Conservation (phyloP, 2,888 invertebrate genomes). For the Noctua janthe region DNA sequence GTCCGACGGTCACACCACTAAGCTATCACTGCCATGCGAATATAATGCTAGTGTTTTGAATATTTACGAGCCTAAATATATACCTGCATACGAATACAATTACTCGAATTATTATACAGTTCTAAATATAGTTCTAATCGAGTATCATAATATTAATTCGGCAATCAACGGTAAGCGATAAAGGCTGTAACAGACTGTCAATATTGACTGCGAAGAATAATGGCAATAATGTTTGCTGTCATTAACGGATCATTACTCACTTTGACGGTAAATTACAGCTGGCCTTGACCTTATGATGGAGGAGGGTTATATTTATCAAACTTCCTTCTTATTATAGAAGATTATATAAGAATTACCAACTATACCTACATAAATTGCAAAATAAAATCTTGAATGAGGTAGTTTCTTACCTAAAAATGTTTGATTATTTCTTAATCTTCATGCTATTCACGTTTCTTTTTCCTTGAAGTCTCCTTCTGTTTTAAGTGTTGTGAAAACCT, state of each 20-base stretch:
- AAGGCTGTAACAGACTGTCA: slow-evolving; percentile 46
- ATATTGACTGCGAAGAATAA: slow-evolving; percentile 57
- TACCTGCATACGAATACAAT: background rate
- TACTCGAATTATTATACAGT: background rate
- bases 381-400: background rate
- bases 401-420: background rate
- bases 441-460: too few species aligned
- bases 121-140: slow-evolving; percentile 24
- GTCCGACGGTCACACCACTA: background rate
- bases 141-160: slow-evolving; percentile 52
- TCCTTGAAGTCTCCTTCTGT: too few species aligned
- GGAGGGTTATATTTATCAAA: slow-evolving; percentile 30
- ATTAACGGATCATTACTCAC: slow-evolving; percentile 63
- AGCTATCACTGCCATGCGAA: background rate
- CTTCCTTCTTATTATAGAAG: slow-evolving; percentile 1
- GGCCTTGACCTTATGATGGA: slow-evolving; percentile 29
- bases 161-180: slow-evolving; percentile 48
- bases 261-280: slow-evolving; percentile 46
- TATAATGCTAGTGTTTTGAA: background rate
- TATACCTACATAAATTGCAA: background rate
- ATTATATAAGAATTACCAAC: background rate
- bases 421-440: background rate
- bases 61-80: background rate
- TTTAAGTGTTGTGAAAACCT: background rate
- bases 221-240: slow-evolving; percentile 51